Base-by-base conservation (phyloP, 2,797 vertebrate species). In the Xenentodon cancila region DNA sequence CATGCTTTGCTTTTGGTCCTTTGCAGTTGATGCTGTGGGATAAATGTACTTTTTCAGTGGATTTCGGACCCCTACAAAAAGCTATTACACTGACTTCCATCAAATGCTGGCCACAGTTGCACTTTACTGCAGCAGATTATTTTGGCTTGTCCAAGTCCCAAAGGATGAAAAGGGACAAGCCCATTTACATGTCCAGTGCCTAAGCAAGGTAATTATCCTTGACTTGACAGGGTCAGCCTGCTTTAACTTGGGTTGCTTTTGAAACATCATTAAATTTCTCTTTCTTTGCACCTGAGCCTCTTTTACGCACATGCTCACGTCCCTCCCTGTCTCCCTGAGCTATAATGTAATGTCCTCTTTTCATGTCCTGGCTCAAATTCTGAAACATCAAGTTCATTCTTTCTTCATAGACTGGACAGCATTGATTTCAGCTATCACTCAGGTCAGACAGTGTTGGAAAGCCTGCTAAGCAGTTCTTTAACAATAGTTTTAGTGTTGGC, bases 221-320 rank as follows among this genome's bases (percentile, higher is more conserved):
- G 77, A 76, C 80, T 83, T 89, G 87, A 89, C 89, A 85, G 80
- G 84, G 86, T 89, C 83, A 83, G 86, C 25, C 80, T 81, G 67
- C 81, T 85, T 79, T 81, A 73, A 75, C 82, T 75, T 83, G 73
- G 71, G 75, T 77, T 85, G 56, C 85, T 88, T 90, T 70, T 58
- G 84, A 84, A 91, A 91, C 71, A 58, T 91, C 89, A 92, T 93
- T 91, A 92, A 85, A 88, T 88, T 88, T 83, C 80, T 73, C 75
- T 87, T 82, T 85, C 76, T 61, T 82, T 30, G 81, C 86, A 88
- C 85, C 89, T 88, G 82, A 67, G 63, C 75, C 81, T 87, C 68
- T 81, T 88, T 89, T 68, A 85, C 79, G 70, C 66, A 75, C 69
- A 82, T 63, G 74, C 85, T 88, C 87, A 90, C 84, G 82, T 89